phyloP scores from a whole-genome alignment of 2,888 invertebrate species.

The Scaptomyza flava region DNA sequence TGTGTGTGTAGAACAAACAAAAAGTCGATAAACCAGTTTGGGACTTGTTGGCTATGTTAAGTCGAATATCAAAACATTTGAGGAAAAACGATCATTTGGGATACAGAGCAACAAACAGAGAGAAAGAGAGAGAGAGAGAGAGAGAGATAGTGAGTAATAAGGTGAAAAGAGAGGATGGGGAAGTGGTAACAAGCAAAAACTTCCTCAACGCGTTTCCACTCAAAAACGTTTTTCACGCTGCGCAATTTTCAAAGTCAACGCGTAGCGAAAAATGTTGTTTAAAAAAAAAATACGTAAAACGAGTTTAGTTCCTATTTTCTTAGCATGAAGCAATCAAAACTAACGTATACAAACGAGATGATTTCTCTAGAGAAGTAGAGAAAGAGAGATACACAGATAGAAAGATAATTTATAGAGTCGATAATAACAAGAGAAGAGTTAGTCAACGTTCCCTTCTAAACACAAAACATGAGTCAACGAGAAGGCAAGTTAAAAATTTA shows the following conservation, averaged over 20 bases:
- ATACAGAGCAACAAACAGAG: background rate
- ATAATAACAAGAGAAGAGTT: slow-evolving; percentile 3
- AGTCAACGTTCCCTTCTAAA: background rate
- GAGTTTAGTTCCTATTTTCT: slow-evolving; percentile 11
- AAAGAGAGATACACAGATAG: background rate
- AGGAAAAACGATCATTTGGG: slow-evolving; percentile 9
- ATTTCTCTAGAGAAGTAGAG: background rate
- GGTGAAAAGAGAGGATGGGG: background rate
- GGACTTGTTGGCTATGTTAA: slow-evolving; percentile 38
- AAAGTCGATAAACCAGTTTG: slow-evolving; percentile 57
- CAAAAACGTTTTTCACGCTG: slow-evolving; percentile 45
- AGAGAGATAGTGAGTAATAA: background rate
- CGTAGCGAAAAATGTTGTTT: slow-evolving; percentile 15
- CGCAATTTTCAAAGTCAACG: slow-evolving; percentile 52
- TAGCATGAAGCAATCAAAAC: background rate
- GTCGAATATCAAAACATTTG: slow-evolving; percentile 45
- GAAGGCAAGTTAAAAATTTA: background rate
- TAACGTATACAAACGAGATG: background rate
- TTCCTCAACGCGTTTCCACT: slow-evolving; percentile 47
- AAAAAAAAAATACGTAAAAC: slow-evolving; percentile 3
- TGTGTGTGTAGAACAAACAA: slow-evolving; percentile 45
- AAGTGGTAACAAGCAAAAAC: slow-evolving; percentile 24
- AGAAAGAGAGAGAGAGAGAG: background rate
- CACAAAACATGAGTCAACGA: slow-evolving; percentile 1
- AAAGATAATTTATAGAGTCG: background rate